Base-by-base conservation (phyloP, 2,113 vertebrate species). In the Cyrtonyx montezumae region DNA sequence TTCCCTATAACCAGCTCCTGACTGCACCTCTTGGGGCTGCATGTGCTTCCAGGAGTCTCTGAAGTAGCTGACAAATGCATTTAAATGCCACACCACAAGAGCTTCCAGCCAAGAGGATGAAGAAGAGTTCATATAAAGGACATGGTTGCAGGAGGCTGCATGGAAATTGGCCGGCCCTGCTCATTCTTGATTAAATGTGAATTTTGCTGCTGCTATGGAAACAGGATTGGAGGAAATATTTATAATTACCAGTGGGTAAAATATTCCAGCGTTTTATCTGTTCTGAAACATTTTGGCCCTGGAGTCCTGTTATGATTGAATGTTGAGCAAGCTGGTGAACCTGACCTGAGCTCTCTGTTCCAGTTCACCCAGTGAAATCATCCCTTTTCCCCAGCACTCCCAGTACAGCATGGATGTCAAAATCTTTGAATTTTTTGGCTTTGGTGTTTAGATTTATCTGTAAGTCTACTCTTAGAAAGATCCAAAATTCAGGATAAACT, bases 161-260 rank as follows among this genome's bases (percentile, higher is more conserved):
- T 3, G 56, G 66, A 91, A 94, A 88, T 78, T 40, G 65, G 82
- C 92, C 90, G 76, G 34, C 42, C 0, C 46, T n/a, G 73, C 76
- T 95, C 82, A 68, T 68, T n/a, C 88, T 67, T 85, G 82, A 78
- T 88, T 90, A 80, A 86, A 91, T 0, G 10, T 61, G 68, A 91
- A 75, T 94, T 91, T 93, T 91, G 46, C 88, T 68, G 90, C 92
- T 96, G 79, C 93, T 80, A 88, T 93, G 83, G 95, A 90, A 93
- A 95, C 88, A 81, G 32, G 43, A 46, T 63, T 68, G 76, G 34
- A 70, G 75, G 71, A 90, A 94, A 91, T 87, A 85, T 79, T 94
- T 77, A 34, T n/a, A 34, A 25, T 65, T 79, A 79, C 73, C 70
- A 79, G 55, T 46, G 8, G 28, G 49, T 91, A 85, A 87, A 92